Conservation (phyloP, 1,140 invertebrate genomes). For the Leptopilina boulardi region DNA sequence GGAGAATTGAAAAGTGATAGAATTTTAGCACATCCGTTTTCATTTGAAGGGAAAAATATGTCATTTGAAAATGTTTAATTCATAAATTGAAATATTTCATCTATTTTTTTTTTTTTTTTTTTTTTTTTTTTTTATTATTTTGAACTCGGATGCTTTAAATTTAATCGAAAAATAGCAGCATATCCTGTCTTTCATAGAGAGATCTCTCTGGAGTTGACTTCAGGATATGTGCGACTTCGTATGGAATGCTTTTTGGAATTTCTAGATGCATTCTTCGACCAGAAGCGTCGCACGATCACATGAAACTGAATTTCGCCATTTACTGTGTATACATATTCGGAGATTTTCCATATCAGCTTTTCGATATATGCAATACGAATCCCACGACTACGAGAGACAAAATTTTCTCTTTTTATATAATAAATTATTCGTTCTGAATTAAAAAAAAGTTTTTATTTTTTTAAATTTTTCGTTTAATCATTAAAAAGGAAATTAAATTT, state of each 20-base stretch:
- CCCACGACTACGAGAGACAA: neutral
- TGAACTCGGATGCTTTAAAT: neutral
- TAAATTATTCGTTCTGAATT: too few species aligned
- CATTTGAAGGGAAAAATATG: neutral
- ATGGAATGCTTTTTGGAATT: constrained; percentile 5
- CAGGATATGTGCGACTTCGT: constrained; percentile 3
- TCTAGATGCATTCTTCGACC: constrained; percentile 13
- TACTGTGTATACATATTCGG: constrained; percentile 13
- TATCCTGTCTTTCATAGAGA: constrained; percentile 17
- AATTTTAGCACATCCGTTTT: constrained; percentile 9
- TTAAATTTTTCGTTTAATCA: too few species aligned
- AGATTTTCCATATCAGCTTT: constrained; percentile 13
- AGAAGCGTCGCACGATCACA: constrained; percentile 2
- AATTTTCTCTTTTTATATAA: neutral
- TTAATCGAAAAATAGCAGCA: constrained; percentile 17
- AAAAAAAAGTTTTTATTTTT: too few species aligned
- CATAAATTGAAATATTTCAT: constrained; percentile 7
- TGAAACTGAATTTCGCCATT: constrained; percentile 17
- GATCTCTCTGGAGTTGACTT: neutral
- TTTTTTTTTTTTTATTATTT: too few species aligned
- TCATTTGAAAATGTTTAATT: constrained; percentile 1
- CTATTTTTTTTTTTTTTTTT: neutral
- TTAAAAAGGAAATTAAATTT: too few species aligned
- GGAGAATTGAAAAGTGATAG: constrained; percentile 13
- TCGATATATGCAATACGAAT: constrained; percentile 7